A percentile compares a stretch with the other conserved stretches of the same genome.
These are phyloP conservation scores for Helicorthomorpha holstii DNA, from an alignment of 1,140 invertebrate genomes.

Conservation along the genomic window DNA sequence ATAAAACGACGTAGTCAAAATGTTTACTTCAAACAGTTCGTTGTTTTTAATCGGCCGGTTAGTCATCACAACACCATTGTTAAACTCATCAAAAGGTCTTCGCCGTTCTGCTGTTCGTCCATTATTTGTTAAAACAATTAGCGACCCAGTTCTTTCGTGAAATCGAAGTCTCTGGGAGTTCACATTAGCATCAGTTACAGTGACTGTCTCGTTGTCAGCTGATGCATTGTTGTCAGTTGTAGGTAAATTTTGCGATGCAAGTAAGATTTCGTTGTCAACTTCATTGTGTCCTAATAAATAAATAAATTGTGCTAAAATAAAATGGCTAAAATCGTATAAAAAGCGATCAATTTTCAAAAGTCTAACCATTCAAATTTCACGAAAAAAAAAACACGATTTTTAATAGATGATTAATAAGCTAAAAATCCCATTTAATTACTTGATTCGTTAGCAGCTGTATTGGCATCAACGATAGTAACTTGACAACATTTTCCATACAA, in stretches of 20 bases:
- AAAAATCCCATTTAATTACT: too few species aligned
- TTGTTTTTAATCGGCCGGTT: slow-evolving; percentile 67
- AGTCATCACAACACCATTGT: slow-evolving; percentile 84
- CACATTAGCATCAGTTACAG: slow-evolving; percentile 6
- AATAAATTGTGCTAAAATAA: too few species aligned
- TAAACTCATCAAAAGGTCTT: slow-evolving; percentile 80
- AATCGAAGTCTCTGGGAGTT: slow-evolving; percentile 46
- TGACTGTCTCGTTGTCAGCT: neutral
- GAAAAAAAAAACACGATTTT: too few species aligned
- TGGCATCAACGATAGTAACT: slow-evolving; percentile 37
- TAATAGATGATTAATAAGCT: too few species aligned
- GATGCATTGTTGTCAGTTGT: slow-evolving; percentile 1
- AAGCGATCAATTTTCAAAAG: too few species aligned
- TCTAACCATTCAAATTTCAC: too few species aligned
- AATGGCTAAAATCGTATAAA: too few species aligned
- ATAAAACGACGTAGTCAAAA: neutral
- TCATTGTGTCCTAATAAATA: too few species aligned
- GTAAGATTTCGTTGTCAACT: neutral
- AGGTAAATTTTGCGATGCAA: neutral
- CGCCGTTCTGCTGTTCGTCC: slow-evolving; percentile 68
- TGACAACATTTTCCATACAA: slow-evolving; percentile 86
- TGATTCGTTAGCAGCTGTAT: slow-evolving; percentile 10
- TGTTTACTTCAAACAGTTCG: slow-evolving; percentile 73
- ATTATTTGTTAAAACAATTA: slow-evolving; percentile 72
- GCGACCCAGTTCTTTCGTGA: slow-evolving; percentile 66